A percentile compares a stretch with the other conserved stretches of the same genome.
Conservation (phyloP, 2,888 invertebrate genomes). For the Oscheius sp. region DNA sequence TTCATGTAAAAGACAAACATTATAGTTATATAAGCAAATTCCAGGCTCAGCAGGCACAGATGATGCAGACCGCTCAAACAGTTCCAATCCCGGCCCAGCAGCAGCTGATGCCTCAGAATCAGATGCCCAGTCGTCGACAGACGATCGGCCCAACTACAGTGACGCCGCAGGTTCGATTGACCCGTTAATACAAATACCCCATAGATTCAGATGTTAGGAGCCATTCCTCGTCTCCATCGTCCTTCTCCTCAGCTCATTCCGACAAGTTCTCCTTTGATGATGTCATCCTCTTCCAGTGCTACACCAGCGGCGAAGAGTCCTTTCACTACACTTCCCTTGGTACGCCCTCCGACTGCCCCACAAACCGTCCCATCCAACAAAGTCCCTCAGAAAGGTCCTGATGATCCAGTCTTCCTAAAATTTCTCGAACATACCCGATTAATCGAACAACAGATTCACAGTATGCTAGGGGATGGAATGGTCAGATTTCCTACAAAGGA, state of each 20-base stretch:
- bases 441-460: constrained; percentile 5
- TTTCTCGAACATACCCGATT: neutral
- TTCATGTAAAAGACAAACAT: constrained; percentile 1
- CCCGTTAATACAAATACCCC: neutral
- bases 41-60: constrained; percentile 5
- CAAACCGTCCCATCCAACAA: neutral
- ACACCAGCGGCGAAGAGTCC: constrained; percentile 15
- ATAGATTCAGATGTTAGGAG: constrained; percentile 7
- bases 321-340: neutral
- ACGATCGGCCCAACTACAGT: constrained; percentile 13
- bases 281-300: neutral
- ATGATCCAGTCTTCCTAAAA: constrained; percentile 8
- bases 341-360: neutral
- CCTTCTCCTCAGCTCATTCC: constrained; percentile 21
- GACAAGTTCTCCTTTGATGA: constrained; percentile 2
- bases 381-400: neutral
- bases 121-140: constrained; percentile 11
- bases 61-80: neutral
- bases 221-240: constrained; percentile 12
- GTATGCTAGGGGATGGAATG: constrained; percentile 13
- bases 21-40: neutral
- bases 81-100: neutral
- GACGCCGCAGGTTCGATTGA: neutral
- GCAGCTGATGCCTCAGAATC: constrained; percentile 1
- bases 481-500: constrained; percentile 7